Conservation (phyloP, 2,888 invertebrate genomes). For the Meganola albula region DNA sequence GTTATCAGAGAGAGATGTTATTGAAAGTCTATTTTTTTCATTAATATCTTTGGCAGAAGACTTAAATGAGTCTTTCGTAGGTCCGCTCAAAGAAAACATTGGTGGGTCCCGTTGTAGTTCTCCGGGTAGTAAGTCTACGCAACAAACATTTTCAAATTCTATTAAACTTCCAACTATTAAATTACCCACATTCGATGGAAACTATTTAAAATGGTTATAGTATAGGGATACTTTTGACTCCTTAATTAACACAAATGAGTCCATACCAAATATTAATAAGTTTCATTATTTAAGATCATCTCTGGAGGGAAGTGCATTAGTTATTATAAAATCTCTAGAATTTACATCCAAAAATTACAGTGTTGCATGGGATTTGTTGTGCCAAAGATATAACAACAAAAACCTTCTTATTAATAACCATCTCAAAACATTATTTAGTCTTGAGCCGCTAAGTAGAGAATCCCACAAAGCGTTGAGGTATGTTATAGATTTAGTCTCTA, state of each 20-base stretch:
- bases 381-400: neutral
- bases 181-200: conserved; percentile 1
- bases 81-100: neutral
- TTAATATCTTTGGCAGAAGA: neutral
- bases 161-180: neutral
- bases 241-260: neutral
- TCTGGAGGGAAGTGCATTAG: neutral
- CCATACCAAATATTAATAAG: neutral
- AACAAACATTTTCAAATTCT: neutral
- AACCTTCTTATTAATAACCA: conserved; percentile 1
- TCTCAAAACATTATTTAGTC: neutral
- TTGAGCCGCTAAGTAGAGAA: neutral
- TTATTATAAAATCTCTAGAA: neutral
- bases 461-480: conserved; percentile 1
- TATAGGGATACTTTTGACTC: conserved; percentile 2
- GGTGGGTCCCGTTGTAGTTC: neutral
- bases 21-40: neutral
- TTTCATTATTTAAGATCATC: conserved; percentile 1
- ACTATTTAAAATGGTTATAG: neutral
- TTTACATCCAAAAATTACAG: neutral
- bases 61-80: neutral
- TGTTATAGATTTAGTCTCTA: neutral
- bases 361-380: neutral
- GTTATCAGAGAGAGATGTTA: neutral
- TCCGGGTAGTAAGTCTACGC: neutral